These are phyloP conservation scores for Pyrocephalus nanus DNA, from an alignment of 2,797 vertebrate genomes.

Conservation along the genomic window DNA sequence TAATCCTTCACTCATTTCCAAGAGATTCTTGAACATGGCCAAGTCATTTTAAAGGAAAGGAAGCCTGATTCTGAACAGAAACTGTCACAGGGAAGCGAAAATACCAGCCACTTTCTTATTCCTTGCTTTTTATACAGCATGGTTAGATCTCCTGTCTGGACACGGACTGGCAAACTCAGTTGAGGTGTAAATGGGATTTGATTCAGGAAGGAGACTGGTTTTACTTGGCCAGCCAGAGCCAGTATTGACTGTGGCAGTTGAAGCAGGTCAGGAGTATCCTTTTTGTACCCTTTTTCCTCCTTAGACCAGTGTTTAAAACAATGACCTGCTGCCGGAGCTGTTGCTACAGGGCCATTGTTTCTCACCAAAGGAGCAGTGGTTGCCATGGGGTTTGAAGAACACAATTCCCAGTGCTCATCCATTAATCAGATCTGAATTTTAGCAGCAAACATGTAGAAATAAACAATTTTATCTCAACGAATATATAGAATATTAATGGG, in stretches of 20 bases:
- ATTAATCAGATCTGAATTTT: not conserved
- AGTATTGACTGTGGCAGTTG: not conserved
- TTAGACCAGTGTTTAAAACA: not conserved
- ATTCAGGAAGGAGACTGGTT: not conserved
- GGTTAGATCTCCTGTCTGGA: not conserved
- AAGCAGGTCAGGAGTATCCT: not conserved
- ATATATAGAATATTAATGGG: not conserved
- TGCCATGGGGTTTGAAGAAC: not conserved
- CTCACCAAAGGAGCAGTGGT: not conserved
- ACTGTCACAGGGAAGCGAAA: not conserved
- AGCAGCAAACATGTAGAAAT: not conserved
- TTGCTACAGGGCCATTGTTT: not conserved
- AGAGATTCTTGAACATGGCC: not conserved
- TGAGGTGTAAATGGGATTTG: not conserved
- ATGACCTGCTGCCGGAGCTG: not conserved
- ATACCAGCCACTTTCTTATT: not conserved
- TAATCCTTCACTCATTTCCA: not conserved
- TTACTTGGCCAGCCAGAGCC: not conserved
- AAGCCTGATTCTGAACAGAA: not conserved
- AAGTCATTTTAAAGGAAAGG: not conserved
- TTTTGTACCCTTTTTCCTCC: not conserved
- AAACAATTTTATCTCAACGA: not conserved
- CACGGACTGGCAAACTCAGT: not conserved
- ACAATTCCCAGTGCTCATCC: not conserved
- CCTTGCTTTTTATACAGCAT: fast-evolving